Evolutionary conservation across 2,888 invertebrate species (phyloP).

Genomic region (Lumbricus terrestris): DNA sequence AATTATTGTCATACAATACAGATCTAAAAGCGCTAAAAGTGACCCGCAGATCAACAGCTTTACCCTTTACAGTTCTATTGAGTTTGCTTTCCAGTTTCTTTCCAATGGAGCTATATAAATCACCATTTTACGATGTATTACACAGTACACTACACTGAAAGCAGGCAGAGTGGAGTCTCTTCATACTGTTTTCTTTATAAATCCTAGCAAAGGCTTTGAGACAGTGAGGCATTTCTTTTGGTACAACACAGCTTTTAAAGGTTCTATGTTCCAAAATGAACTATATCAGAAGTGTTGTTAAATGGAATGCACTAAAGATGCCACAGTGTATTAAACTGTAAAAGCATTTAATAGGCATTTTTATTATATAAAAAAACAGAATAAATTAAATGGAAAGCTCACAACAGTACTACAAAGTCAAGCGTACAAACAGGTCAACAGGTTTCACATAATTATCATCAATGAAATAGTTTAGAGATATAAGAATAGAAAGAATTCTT

Average conservation of each 20-base stretch:
- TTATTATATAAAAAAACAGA: too few species aligned
- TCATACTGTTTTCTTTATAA: neutral
- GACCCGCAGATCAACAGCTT: too few species aligned
- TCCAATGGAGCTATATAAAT: neutral
- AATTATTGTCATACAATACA: neutral
- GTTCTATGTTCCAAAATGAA: neutral
- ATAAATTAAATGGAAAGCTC: too few species aligned
- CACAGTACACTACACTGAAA: neutral
- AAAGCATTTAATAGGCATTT: too few species aligned
- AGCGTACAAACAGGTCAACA: too few species aligned
- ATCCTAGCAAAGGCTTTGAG: neutral
- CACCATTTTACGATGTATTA: neutral
- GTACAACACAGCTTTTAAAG: neutral
- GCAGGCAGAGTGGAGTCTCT: neutral
- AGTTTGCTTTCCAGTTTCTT: neutral
- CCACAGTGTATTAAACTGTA: too few species aligned
- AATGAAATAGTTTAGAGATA: too few species aligned
- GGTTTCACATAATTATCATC: too few species aligned
- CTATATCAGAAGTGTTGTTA: neutral
- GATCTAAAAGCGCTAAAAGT: neutral
- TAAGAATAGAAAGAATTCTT: too few species aligned
- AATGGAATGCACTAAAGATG: too few species aligned
- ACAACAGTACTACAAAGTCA: too few species aligned
- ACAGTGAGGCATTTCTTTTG: neutral
- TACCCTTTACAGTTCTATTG: neutral